Evolutionary conservation across 2,888 invertebrate species (phyloP), one percentile per base, ranked within the genome.

Genomic region (Anoplius nigerrimus): DNA sequence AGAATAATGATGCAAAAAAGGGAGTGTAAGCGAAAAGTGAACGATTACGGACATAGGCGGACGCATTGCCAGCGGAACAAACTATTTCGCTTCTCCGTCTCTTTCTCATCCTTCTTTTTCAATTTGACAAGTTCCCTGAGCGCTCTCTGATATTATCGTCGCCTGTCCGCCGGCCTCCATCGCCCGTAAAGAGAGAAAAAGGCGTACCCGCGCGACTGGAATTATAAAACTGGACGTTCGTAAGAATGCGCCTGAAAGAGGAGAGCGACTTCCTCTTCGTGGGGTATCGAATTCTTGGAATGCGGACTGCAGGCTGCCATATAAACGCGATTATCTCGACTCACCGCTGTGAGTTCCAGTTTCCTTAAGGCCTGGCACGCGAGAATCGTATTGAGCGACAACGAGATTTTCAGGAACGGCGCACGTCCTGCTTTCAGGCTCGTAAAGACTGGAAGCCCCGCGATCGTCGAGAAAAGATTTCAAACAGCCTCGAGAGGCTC

Each of bases 271-370:
- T 74, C 68, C 62, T 74, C 60, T 27, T 54, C 57, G 62, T 66
- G 69, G 57, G 71, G 72, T 71, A 72, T 75, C 72, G 76, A 81
- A 80, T 83, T 83, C 83, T 81, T 70, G 74, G 82, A 79, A 83
- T 78, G 82, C 79, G 74, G 76, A 76, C 69, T 75, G 72, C 73
- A 69, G 61, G 62, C 70, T 75, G 71, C 71, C 78, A 72, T 79
- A 80, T 75, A 76, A 72, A 74, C 69, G 78, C 65, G 72, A 72
- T 74, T 77, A 78, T 75, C 75, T 68, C 58, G 72, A 71, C 77
- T 71, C 69, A 71, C 63, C 66, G 61, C 69, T 57, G 72, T 66
- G 63, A 75, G 73, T 74, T 76, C 74, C 75, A 79, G 79, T 79
- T 81, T 79, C 75, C 72, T 77, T 76, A 74, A 81, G 71, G 72